These are phyloP conservation scores for Oryzias celebensis DNA, from an alignment of 2,113 vertebrate species.

Conservation along the genomic window DNA sequence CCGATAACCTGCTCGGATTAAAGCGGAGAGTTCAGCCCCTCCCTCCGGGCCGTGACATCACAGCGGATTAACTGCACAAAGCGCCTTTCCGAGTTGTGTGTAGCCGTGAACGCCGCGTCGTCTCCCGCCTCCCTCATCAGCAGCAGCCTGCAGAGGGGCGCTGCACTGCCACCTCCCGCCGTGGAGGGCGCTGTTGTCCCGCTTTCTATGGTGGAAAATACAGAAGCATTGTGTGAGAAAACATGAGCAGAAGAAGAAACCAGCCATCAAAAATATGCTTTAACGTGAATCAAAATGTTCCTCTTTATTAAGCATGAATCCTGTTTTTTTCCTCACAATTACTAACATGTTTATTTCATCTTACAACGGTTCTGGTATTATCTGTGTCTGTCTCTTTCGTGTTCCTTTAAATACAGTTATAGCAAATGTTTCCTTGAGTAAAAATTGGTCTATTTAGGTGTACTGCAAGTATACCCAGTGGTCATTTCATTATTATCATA, in stretches of 20 bases:
- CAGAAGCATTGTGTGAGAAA: neutral
- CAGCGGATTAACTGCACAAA: conserved; percentile 76
- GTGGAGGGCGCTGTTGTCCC: conserved; percentile 44
- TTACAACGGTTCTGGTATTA: too few species aligned
- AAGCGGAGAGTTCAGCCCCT: conserved; percentile 63
- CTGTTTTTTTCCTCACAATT: too few species aligned
- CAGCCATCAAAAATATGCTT: neutral
- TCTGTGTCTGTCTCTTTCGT: too few species aligned
- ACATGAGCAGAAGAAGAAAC: neutral
- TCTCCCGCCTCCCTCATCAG: conserved; percentile 30
- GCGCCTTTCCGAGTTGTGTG: conserved; percentile 51
- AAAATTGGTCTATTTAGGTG: too few species aligned
- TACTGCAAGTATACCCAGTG: too few species aligned
- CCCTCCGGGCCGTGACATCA: conserved; percentile 75
- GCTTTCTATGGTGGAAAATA: too few species aligned
- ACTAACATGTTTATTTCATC: too few species aligned
- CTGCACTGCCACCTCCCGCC: conserved; percentile 14
- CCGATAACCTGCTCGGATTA: conserved; percentile 62
- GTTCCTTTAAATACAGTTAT: too few species aligned
- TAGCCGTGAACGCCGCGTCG: conserved; percentile 14
- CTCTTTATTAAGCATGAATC: too few species aligned
- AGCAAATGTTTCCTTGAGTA: too few species aligned
- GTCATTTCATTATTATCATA: too few species aligned
- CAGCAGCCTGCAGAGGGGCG: conserved; percentile 20
- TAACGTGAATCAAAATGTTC: too few species aligned